Evolutionary conservation across 2,888 invertebrate species (phyloP).

Genomic region (Endotricha flammealis): DNA sequence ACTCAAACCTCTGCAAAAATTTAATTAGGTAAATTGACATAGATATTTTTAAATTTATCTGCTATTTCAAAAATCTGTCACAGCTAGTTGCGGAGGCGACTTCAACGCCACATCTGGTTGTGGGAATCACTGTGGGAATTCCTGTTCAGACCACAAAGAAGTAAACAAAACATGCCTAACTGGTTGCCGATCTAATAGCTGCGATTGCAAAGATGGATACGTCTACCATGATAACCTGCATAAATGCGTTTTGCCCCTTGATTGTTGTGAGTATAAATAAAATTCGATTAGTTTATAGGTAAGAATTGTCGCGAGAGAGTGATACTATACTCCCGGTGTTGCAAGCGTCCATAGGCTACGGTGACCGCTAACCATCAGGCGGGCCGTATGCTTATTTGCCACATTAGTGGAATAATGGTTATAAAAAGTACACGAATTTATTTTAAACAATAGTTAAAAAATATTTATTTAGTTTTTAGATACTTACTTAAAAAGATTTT

Average conservation of each 20-base stretch:
- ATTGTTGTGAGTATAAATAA: slow-evolving; percentile 46
- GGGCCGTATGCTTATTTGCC: too few relatives aligned
- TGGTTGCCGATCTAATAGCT: slow-evolving; percentile 52
- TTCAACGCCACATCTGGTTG: slow-evolving; percentile 51
- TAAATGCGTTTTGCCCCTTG: slow-evolving; percentile 38
- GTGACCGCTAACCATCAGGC: too few relatives aligned
- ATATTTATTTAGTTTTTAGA: too few relatives aligned
- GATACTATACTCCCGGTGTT: too few relatives aligned
- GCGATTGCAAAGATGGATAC: slow-evolving; percentile 44
- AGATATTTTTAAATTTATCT: neutral
- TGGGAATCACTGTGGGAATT: slow-evolving; percentile 54
- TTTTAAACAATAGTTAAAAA: too few relatives aligned
- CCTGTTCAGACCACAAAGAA: slow-evolving; percentile 47
- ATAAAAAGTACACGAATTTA: too few relatives aligned
- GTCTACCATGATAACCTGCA: slow-evolving; percentile 39
- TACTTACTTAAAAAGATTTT: too few relatives aligned
- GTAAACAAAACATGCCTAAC: slow-evolving; percentile 48
- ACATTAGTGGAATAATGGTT: too few relatives aligned
- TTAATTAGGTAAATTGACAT: too few relatives aligned
- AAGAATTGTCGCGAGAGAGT: too few relatives aligned
- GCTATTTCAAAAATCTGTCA: slow-evolving; percentile 6
- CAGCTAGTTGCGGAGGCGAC: slow-evolving; percentile 48
- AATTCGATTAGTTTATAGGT: neutral
- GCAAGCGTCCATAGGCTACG: neutral
- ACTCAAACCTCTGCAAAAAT: too few relatives aligned